Evolutionary conservation across 1,140 invertebrate species (phyloP).

Genomic region (Sweltsa coloradensis): DNA sequence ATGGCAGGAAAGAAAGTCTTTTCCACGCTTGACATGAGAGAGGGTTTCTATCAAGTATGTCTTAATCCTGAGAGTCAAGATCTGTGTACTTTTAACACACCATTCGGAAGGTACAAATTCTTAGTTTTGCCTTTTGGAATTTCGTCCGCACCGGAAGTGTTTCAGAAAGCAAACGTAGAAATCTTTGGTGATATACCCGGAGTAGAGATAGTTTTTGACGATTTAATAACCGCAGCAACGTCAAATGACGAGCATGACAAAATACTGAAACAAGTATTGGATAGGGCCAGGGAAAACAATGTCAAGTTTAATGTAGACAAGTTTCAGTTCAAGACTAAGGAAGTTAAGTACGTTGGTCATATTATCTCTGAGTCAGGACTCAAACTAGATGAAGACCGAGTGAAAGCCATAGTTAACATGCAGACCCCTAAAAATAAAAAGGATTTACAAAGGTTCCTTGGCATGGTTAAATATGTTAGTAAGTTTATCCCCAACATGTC

Average conservation of each 20-base stretch:
- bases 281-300: conserved; percentile 15
- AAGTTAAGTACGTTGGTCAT: conserved; percentile 26
- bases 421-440: conserved; percentile 14
- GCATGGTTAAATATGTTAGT: conserved; percentile 9
- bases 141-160: conserved; percentile 24
- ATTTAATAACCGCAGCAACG: conserved; percentile 23
- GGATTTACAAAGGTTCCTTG: conserved; percentile 13
- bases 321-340: conserved; percentile 17
- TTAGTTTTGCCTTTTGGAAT: conserved; percentile 31
- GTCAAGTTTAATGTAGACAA: conserved; percentile 23
- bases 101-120: conserved; percentile 30
- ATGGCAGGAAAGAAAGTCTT: conserved; percentile 23
- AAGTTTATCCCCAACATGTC: conserved; percentile 13
- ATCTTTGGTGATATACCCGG: conserved; percentile 22
- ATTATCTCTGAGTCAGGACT: conserved; percentile 25
- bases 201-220: conserved; percentile 26
- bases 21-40: conserved; percentile 12
- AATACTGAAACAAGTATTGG: conserved; percentile 15
- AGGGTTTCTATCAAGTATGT: conserved; percentile 30
- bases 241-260: conserved; percentile 10
- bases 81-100: conserved; percentile 32
- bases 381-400: conserved; percentile 21
- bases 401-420: conserved; percentile 24
- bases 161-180: conserved; percentile 12
- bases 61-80: conserved; percentile 25